Evolutionary conservation across 2,797 vertebrate genomes (phyloP), one percentile per base, ranked within the genome.

Genomic region (Chaetophractus vellerosus): DNA sequence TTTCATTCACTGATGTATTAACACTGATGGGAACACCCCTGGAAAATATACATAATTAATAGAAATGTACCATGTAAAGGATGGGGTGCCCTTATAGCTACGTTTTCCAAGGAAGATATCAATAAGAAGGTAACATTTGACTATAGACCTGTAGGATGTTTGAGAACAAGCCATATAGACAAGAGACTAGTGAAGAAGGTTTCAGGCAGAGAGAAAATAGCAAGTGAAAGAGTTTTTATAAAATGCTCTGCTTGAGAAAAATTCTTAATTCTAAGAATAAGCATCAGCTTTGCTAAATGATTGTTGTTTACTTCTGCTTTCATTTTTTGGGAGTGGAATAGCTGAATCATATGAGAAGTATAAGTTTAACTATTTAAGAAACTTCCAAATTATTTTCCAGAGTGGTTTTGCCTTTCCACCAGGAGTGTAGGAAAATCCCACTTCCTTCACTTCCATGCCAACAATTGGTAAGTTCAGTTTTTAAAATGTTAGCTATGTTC

Each of bases 221-320:
- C 18, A 26, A 28, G 9, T 3, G 9, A 15, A 11, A 3, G 3
- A 9, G 36, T 26, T n/a, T 64, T 33, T 78, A 5, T 7, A 48
- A 23, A 75, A 45, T 5, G 8, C 12, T 24, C 68, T 33, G 8
- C 45, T 57, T 59, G 41, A 48, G 14, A 63, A 23, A 91, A 71
- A 9, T 48, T 48, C 18, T 41, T 12, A 36, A 38, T 38, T 61
- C 24, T 16, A 19, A 31, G 38, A 36, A 64, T 10, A 38, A 50
- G 5, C 3, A 21, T 45, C 5, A 2, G 9, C 5, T 52, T 45
- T 78, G 21, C 50, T 75, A 5, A 23, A 1, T 31, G 55, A 50
- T 45, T 21, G 3, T 38, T 55, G 6, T 9, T 45, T 2, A 31
- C 6, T 24, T 41, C 1, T 0, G 0, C 24, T 36, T 10, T n/a